phyloP scores from a whole-genome alignment of 2,888 invertebrate genomes.

The Napeogenes inachia region DNA sequence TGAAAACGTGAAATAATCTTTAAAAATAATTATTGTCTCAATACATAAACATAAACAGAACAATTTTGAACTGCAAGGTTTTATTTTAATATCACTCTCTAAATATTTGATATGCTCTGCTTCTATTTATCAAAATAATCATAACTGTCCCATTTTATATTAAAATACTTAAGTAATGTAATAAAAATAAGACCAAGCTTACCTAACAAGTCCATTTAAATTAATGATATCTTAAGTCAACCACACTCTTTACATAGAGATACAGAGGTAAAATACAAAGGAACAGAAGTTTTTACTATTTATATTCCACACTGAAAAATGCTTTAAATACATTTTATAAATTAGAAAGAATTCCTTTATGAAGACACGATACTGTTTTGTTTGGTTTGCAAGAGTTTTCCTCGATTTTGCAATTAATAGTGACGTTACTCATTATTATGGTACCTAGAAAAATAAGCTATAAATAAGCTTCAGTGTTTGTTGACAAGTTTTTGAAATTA shows the following conservation, averaged over 20 bases:
- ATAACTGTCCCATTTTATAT: background rate
- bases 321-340: constrained; percentile 1
- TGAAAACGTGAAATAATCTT: too few relatives aligned
- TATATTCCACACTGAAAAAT: constrained; percentile 4
- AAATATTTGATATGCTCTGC: too few relatives aligned
- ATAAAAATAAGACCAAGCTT: background rate
- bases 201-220: background rate
- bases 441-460: too few relatives aligned
- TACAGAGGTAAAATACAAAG: constrained; percentile 15
- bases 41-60: too few relatives aligned
- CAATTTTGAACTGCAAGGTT: too few relatives aligned
- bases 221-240: constrained; percentile 3
- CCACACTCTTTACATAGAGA: constrained; percentile 2
- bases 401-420: too few relatives aligned
- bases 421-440: background rate
- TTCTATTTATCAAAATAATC: too few relatives aligned
- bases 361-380: background rate
- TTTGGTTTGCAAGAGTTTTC: background rate
- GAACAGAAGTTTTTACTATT: constrained; percentile 22
- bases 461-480: too few relatives aligned
- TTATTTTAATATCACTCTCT: too few relatives aligned
- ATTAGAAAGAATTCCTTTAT: background rate
- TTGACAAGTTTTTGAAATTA: too few relatives aligned
- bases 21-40: too few relatives aligned
- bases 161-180: background rate